Evolutionary conservation across 1,140 invertebrate species (phyloP), one percentile per base, ranked within the genome.

Genomic region (Drosophila kohkoa): DNA sequence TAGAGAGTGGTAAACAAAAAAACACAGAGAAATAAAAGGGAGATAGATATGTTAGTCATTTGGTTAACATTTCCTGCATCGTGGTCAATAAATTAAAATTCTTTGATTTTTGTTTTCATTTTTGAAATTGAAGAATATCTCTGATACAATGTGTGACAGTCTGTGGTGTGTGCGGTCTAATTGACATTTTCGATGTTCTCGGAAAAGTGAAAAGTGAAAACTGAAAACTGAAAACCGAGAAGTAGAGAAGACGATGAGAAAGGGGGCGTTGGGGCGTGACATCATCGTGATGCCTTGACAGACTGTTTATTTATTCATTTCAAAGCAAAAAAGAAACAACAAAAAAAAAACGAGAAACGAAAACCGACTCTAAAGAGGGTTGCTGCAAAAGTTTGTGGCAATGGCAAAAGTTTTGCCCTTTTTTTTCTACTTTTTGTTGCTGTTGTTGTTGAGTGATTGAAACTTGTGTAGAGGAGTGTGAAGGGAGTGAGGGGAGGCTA

Each of bases 261-360:
- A 57, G n/a, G 13, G 57, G 16, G 3, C 48, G n/a, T 28, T 38
- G 35, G 28, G 30, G n/a, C 48, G 49, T 64, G 59, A 71, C 59
- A 49, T 69, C 57, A 74, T 16, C 58, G 55, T 52, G 64, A 60
- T 65, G 38, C 49, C 57, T 46, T 62, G 71, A 63, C 66, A 63
- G 58, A n/a, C 58, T 63, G 66, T 70, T 70, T 70, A 75, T 75
- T 75, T 75, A 75, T 75, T 69, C 58, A 75, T 62, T 63, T 55
- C 35, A 10, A 38, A 38, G 30, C 3, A 30, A 32, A 20, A 30
- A 30, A 43, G 43, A 32, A 2, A 57, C 25, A 28, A 10, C 6
- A 54, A 5, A 38, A 35, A 16, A 30, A 10, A 32, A 15, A 13
- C 11, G 4, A 1, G n/a, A 11, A 38, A 13, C 6, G 4, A 41